Base-by-base conservation (phyloP, 2,113 vertebrate genomes). In the Nestor notabilis region DNA sequence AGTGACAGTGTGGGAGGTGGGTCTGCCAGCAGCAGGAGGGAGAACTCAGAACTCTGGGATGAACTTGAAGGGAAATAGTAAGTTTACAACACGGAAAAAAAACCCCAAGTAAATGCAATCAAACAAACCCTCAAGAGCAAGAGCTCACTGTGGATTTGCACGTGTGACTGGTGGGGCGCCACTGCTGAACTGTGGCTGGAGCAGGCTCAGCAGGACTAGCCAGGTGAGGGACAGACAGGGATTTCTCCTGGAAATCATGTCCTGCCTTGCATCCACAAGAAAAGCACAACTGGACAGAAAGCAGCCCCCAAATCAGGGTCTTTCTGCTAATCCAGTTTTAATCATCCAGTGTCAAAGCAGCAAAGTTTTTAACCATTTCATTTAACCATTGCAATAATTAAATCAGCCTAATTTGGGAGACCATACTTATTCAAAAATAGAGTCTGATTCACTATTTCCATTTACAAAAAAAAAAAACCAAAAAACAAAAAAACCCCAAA, bases 81-180 rank as follows among this genome's bases (percentile, higher is more conserved):
- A 93, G n/a, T 35, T 78, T 5, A 52, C 0, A 4, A 37, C 25
- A 64, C 37, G 8, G 10, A 29, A 87, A 47, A 35, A 56, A 37
- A 19, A 0, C 0, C 4, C 50, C 8, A n/a, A 58, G 56, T 4
- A 61, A 21, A 9, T 7, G 7, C 39, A 65, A 28, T 9, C 16
- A 52, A 55, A 4, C 7, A 72, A 83, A 65, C 14, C 10, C 16
- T 33, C 29, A 47, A 27, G n/a, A 78, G 31, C 17, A 39, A 7
- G 0, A 1, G 60, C 49, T 87, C 33, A 13, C 8, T 37, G 35
- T 25, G 41, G 13, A 43, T 46, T 66, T 79, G 35, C 11, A 33
- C 0, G 0, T 7, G 13, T 43, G n/a, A 56, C 24, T 0, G 1
- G 19, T 13, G 21, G 41, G 35, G 9, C 1, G 9, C 13, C 33